Evolutionary conservation across 2,888 invertebrate genomes (phyloP), one percentile per base, ranked within the genome.

Genomic region (Tricholauxania praeusta): DNA sequence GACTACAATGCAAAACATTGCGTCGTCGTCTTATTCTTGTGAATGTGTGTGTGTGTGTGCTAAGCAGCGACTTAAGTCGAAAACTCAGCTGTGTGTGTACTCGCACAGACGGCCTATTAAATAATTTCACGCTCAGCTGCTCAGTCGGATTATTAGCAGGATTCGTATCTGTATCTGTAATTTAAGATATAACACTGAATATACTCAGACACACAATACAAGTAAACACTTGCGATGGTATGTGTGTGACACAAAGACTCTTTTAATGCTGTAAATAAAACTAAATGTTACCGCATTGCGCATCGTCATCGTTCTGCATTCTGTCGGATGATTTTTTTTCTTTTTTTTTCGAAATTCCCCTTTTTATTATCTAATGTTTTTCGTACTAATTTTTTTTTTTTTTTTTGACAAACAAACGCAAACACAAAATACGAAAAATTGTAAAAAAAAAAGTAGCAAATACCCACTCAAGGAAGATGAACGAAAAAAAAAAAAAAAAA

Each of bases 71-170:
- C 39, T 39, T 39, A 39, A 10, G 7, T 39, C 10, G 2, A 39
- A 10, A 39, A 39, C 39, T 39, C 39, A 39, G 39, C 39, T 39
- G 7, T 39, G 39, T 8, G 7, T 3, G 8, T 2, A 57, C 57
- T 60, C 39, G 39, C 60, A 62, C 47, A 39, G 60, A 39, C 39
- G 15, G 60, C 32, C 39, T 62, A 62, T 62, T 62, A 62, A 62
- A 62, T 47, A 62, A 62, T 62, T 62, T 32, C 39, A 39, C 15
- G 57, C 57, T 28, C 57, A 57, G 12, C 19, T 62, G 57, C 57
- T 57, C 57, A 57, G 57, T 15, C 28, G 57, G 57, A 57, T 57
- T 57, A 57, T 57, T 57, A 57, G 57, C 57, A 12, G 22, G 28
- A 22, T 57, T 22, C 14, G 22, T 14, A 19, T 28, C 2, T 12